Evolutionary conservation across 2,113 vertebrate genomes (phyloP).

Genomic region (Alosa alosa): DNA sequence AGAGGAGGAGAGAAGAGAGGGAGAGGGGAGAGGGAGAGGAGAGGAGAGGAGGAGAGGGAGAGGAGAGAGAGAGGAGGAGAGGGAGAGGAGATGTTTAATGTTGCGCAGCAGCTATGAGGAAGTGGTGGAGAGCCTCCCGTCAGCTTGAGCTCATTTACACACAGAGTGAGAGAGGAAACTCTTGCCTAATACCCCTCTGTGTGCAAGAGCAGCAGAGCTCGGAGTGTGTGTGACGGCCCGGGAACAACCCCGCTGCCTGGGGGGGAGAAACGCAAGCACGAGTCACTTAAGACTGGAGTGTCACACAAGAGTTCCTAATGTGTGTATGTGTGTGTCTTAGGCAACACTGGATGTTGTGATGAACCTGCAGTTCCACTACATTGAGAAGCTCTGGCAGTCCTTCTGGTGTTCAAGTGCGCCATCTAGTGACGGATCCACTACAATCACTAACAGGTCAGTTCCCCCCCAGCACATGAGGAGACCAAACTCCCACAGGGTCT

Average conservation of each 20-base stretch:
- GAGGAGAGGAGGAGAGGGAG: background rate
- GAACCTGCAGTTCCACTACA: slow-evolving; percentile 95
- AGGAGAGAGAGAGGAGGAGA: too few species aligned
- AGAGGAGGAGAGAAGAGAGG: background rate
- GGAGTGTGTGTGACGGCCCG: background rate
- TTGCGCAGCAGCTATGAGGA: background rate
- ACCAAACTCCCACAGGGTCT: background rate
- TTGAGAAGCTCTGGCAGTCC: slow-evolving; percentile 96
- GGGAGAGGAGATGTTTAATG: background rate
- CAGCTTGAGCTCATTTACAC: slow-evolving; percentile 22
- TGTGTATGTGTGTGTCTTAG: slow-evolving; percentile 59
- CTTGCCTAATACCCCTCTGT: background rate
- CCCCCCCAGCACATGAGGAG: too few species aligned
- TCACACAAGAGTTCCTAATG: background rate
- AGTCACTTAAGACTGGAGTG: background rate
- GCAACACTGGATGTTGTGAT: slow-evolving; percentile 94
- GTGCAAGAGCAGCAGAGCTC: background rate
- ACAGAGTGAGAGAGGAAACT: background rate
- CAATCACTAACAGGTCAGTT: slow-evolving; percentile 72
- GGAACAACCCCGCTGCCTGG: background rate
- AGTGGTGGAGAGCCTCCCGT: slow-evolving; percentile 23
- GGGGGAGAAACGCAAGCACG: background rate
- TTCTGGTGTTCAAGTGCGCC: slow-evolving; percentile 91
- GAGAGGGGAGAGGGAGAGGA: background rate
- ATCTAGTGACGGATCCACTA: slow-evolving; percentile 73